phyloP scores from a whole-genome alignment of 2,113 vertebrate genomes.

The Ophiodon elongatus region DNA sequence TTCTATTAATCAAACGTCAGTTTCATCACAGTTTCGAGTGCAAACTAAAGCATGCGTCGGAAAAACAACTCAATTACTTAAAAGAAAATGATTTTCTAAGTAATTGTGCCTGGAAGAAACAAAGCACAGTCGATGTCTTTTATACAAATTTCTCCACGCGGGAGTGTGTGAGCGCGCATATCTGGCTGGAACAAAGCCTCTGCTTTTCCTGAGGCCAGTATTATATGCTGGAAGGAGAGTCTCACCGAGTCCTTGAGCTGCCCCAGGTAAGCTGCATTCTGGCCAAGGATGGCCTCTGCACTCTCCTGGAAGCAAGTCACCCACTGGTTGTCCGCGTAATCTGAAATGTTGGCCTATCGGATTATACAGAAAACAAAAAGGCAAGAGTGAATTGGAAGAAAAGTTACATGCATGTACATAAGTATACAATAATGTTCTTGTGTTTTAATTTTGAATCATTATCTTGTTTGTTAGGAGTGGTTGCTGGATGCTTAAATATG shows the following conservation, averaged over 20 bases:
- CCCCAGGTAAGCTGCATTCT: slow-evolving; percentile 91
- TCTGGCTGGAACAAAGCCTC: slow-evolving; percentile 4
- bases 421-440: neutral
- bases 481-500: neutral
- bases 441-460: neutral
- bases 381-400: neutral
- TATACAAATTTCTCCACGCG: neutral
- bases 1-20: neutral
- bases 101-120: slow-evolving; percentile 23
- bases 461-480: neutral
- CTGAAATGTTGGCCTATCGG: slow-evolving; percentile 92
- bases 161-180: neutral
- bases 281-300: slow-evolving; percentile 94
- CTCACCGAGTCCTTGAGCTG: slow-evolving; percentile 95
- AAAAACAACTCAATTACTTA: neutral
- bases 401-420: neutral
- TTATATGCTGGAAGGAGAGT: slow-evolving; percentile 33
- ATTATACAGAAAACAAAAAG: slow-evolving; percentile 19
- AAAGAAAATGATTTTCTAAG: slow-evolving; percentile 4
- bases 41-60: slow-evolving; percentile 7
- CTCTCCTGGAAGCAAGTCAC: slow-evolving; percentile 97
- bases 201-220: slow-evolving; percentile 46
- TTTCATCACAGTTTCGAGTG: neutral
- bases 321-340: slow-evolving; percentile 96
- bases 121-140: slow-evolving; percentile 22